These are phyloP conservation scores for Pundamilia nyererei DNA, from an alignment of 2,113 vertebrate species.

Conservation along the genomic window DNA sequence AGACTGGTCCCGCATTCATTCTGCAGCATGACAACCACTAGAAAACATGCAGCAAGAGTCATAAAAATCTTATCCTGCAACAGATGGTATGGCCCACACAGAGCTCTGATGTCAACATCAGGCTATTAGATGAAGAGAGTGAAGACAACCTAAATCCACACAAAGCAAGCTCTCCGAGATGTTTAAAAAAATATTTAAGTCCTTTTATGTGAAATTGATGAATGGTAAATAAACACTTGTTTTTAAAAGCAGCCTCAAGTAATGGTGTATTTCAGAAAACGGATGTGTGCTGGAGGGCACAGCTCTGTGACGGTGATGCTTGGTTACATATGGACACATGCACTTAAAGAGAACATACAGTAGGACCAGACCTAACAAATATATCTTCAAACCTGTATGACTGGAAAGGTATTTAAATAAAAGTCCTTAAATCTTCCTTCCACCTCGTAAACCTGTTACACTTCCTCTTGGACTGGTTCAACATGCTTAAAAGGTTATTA, in stretches of 20 bases:
- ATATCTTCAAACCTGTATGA: not conserved
- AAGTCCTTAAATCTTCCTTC: not conserved
- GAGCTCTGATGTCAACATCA: not conserved
- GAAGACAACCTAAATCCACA: not conserved
- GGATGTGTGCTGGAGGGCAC: not conserved
- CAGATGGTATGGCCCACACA: not conserved
- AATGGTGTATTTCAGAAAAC: not conserved
- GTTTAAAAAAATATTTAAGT: not conserved
- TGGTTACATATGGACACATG: not conserved
- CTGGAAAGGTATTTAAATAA: not conserved
- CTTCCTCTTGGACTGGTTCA: not conserved
- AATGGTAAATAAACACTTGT: not conserved
- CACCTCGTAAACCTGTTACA: not conserved
- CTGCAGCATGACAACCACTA: not conserved
- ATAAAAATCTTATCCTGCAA: not conserved
- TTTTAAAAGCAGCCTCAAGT: not conserved
- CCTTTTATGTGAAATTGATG: not conserved
- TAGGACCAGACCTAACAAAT: not conserved
- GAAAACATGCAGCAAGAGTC: not conserved
- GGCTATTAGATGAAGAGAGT: not conserved
- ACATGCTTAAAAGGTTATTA: not conserved
- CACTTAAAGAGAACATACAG: not conserved
- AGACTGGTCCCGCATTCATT: not conserved
- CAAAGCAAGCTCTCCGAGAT: not conserved
- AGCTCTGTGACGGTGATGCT: not conserved